These are phyloP conservation scores for Microdon myrmicae DNA, from an alignment of 2,888 invertebrate genomes.

Conservation along the genomic window DNA sequence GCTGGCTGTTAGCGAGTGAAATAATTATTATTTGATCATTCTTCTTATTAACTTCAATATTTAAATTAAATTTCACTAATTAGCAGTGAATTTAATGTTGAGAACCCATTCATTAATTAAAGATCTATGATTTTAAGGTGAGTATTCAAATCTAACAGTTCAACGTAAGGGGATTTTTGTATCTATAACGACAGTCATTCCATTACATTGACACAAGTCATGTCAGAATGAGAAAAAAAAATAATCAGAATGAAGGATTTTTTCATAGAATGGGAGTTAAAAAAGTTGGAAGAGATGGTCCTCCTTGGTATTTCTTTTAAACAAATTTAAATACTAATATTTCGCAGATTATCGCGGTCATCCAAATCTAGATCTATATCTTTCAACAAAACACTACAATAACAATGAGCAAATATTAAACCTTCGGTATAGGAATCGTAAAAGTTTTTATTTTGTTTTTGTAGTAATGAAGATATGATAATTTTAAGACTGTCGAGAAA, in stretches of 20 bases:
- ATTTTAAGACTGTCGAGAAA: constrained; percentile 53
- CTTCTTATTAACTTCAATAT: too few species aligned
- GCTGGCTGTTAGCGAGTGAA: too few species aligned
- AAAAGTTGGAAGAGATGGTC: constrained; percentile 42
- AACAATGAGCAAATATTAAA: constrained; percentile 34
- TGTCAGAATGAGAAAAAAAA: constrained; percentile 44
- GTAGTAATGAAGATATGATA: constrained; percentile 54
- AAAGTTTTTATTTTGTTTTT: constrained; percentile 37
- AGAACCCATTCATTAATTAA: too few species aligned
- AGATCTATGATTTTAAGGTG: neutral
- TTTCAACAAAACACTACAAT: constrained; percentile 6
- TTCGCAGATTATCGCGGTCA: constrained; percentile 23
- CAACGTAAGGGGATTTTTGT: constrained; percentile 1
- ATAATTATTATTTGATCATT: too few species aligned
- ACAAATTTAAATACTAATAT: constrained; percentile 31
- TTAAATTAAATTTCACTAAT: too few species aligned
- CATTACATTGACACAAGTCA: constrained; percentile 41
- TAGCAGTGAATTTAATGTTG: too few species aligned
- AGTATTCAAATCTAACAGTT: neutral
- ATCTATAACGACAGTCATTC: neutral
- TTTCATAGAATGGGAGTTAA: constrained; percentile 44
- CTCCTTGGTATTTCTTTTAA: constrained; percentile 40
- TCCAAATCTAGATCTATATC: too few species aligned
- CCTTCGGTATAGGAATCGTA: constrained; percentile 38
- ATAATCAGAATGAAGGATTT: constrained; percentile 44